Evolutionary conservation across 64 coral and sea anemone species (phyloP).

Genomic region (Porites lutea): DNA sequence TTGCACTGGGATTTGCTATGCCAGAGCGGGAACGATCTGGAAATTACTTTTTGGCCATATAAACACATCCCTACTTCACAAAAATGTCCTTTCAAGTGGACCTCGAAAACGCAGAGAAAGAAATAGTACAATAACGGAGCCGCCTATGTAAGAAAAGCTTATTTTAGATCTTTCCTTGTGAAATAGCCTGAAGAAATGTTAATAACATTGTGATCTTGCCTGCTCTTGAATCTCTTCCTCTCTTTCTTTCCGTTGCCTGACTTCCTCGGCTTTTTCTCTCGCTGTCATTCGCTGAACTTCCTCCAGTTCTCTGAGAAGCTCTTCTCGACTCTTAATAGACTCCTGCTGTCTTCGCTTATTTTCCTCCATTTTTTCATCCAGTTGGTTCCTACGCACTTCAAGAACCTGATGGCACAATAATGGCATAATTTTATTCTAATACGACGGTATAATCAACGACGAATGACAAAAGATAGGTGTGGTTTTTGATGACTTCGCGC

Average conservation of each 20-base stretch:
- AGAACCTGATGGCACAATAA: slow-evolving; percentile 70
- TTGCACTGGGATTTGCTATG: too few species aligned
- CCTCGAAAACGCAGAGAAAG: too few species aligned
- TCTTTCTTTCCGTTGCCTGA: slow-evolving; percentile 59
- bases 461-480: too few species aligned
- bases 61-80: too few species aligned
- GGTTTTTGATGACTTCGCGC: too few species aligned
- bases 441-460: background rate
- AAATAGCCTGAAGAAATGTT: too few species aligned
- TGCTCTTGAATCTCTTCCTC: slow-evolving; percentile 93
- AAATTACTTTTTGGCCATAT: too few species aligned
- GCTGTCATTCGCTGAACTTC: slow-evolving; percentile 89
- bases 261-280: slow-evolving; percentile 88
- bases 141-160: too few species aligned
- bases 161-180: too few species aligned
- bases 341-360: slow-evolving; percentile 79
- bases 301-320: slow-evolving; percentile 91
- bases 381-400: slow-evolving; percentile 78
- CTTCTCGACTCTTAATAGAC: slow-evolving; percentile 94
- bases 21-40: too few species aligned
- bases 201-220: background rate
- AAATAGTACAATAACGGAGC: too few species aligned
- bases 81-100: too few species aligned
- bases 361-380: slow-evolving; percentile 89
- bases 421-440: background rate